Conservation (phyloP, 1,140 invertebrate genomes). For the Pantala flavescens region DNA sequence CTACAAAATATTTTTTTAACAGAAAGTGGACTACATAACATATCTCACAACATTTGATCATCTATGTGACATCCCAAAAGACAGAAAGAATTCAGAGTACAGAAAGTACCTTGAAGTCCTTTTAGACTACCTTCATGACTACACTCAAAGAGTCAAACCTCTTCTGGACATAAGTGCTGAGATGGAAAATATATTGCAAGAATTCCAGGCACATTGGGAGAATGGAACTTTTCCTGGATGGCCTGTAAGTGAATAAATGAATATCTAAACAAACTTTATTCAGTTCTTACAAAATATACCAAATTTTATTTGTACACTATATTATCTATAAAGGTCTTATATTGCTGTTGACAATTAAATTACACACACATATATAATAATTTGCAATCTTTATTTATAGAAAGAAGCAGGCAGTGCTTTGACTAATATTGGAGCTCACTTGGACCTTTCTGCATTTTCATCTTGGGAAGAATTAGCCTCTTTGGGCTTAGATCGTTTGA, state of each 20-base stretch:
- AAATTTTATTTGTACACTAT: too few relatives aligned
- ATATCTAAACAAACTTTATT: too few relatives aligned
- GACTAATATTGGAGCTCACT: slow-evolving; percentile 84
- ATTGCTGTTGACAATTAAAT: too few relatives aligned
- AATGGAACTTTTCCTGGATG: slow-evolving; percentile 85
- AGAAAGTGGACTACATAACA: slow-evolving; percentile 93
- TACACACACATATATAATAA: too few relatives aligned
- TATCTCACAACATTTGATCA: slow-evolving; percentile 93
- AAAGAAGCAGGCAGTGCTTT: slow-evolving; percentile 92
- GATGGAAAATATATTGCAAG: slow-evolving; percentile 62
- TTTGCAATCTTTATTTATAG: slow-evolving; percentile 40
- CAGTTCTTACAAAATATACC: slow-evolving; percentile 3
- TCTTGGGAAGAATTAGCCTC: slow-evolving; percentile 97
- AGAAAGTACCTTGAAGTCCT: slow-evolving; percentile 75
- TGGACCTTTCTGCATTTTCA: slow-evolving; percentile 93
- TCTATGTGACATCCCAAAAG: slow-evolving; percentile 90
- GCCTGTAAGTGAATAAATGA: slow-evolving; percentile 51
- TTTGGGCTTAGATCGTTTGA: slow-evolving; percentile 90
- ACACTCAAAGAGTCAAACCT: slow-evolving; percentile 80
- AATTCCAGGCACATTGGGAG: slow-evolving; percentile 84
- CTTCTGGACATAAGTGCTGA: slow-evolving; percentile 74
- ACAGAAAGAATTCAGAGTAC: slow-evolving; percentile 89
- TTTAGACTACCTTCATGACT: slow-evolving; percentile 80
- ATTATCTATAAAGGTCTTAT: too few relatives aligned
- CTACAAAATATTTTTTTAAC: slow-evolving; percentile 34